phyloP scores from a whole-genome alignment of 2,797 vertebrate species.

The Oreochromis grahami region DNA sequence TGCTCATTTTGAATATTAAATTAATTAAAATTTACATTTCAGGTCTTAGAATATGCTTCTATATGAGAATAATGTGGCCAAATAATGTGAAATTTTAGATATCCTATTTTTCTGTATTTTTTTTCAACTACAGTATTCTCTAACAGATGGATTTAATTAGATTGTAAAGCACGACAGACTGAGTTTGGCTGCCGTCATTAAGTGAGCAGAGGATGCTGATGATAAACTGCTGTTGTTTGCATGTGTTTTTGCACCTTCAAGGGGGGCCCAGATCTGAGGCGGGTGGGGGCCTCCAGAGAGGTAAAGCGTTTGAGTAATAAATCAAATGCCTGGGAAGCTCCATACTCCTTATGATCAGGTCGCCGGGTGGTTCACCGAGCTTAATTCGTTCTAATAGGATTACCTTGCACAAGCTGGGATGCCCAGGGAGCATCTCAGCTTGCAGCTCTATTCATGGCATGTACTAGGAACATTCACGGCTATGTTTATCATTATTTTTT shows the following conservation, averaged over 20 bases:
- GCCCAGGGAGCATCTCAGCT: conserved; percentile 34
- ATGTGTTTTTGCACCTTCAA: not conserved
- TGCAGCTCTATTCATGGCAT: conserved; percentile 10
- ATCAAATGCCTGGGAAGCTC: conserved; percentile 24
- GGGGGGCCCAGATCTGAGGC: not conserved
- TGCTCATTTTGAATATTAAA: not conserved
- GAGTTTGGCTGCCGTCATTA: not conserved
- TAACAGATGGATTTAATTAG: not conserved
- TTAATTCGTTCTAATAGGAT: conserved; percentile 72
- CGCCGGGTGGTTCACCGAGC: conserved; percentile 42
- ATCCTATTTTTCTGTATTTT: not conserved
- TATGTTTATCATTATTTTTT: not conserved
- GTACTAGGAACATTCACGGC: not conserved
- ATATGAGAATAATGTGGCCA: not conserved
- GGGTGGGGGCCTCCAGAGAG: not conserved
- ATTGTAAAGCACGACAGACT: not conserved
- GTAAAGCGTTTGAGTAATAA: conserved; percentile 5
- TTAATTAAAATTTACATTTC: not conserved
- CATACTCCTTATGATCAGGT: conserved; percentile 26
- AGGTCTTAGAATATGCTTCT: not conserved
- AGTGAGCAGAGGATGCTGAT: not conserved
- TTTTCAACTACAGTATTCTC: not conserved
- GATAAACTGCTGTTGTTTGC: not conserved
- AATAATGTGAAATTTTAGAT: not conserved
- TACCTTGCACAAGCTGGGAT: conserved; percentile 58